Percentiles rank a stretch among this genome's conserved stretches.
These are phyloP conservation scores for Lasioglossum pauxillum DNA, from an alignment of 2,888 invertebrate genomes.

Conservation along the genomic window DNA sequence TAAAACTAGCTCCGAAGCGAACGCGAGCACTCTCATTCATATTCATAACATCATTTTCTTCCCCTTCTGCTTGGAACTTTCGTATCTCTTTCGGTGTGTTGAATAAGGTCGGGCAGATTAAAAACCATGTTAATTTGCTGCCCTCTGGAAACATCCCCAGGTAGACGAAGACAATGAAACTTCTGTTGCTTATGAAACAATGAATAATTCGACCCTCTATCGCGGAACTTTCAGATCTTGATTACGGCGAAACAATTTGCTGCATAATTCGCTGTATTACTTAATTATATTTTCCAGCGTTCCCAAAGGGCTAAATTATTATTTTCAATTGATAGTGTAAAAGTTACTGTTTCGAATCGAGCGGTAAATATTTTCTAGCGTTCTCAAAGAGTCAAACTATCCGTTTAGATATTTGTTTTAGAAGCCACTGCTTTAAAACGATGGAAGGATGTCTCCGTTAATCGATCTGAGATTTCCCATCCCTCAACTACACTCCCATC, in stretches of 20 bases:
- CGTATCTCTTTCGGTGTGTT: conserved; percentile 25
- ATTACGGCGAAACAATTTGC: background rate
- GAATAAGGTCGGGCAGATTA: conserved; percentile 23
- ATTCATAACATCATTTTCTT: conserved; percentile 53
- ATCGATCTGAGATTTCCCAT: background rate
- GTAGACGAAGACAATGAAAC: background rate
- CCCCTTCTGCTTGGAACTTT: conserved; percentile 1
- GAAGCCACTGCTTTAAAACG: background rate
- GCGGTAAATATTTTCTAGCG: background rate
- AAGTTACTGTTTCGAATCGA: too few species aligned
- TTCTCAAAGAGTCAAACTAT: background rate
- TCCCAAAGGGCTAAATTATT: background rate
- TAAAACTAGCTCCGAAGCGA: conserved; percentile 39
- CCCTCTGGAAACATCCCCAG: background rate
- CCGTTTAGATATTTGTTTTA: background rate
- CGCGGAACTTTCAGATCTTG: background rate
- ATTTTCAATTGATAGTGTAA: background rate
- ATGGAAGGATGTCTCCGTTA: background rate
- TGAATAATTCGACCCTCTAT: background rate
- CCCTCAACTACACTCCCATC: background rate
- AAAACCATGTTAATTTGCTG: conserved; percentile 19
- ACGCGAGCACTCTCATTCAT: conserved; percentile 52
- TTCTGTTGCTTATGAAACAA: background rate
- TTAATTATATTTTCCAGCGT: background rate
- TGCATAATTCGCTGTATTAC: background rate